These are phyloP conservation scores for Hemaris fuciformis DNA, from an alignment of 2,888 invertebrate species.

Conservation along the genomic window DNA sequence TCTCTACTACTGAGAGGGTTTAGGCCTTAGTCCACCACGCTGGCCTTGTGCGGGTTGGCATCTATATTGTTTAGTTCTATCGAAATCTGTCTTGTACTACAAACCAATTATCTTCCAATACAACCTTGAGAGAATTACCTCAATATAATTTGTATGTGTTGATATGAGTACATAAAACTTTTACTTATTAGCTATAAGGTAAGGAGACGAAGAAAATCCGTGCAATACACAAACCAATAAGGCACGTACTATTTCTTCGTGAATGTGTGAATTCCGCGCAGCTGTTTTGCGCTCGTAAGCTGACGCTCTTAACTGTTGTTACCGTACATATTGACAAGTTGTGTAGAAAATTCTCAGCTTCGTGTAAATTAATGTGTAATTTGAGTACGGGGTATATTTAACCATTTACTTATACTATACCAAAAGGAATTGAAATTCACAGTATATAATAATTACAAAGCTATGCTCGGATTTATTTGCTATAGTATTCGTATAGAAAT, in stretches of 20 bases:
- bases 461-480: too few relatives aligned
- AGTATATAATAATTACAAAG: too few relatives aligned
- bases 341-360: background rate
- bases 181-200: conserved; percentile 3
- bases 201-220: conserved; percentile 31
- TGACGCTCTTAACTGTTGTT: conserved; percentile 30
- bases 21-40: too few relatives aligned
- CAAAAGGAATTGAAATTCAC: too few relatives aligned
- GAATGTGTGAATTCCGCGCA: conserved; percentile 61
- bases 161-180: conserved; percentile 6
- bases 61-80: too few relatives aligned
- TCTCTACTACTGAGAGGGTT: too few relatives aligned
- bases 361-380: background rate
- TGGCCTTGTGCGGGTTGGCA: too few relatives aligned
- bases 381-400: too few relatives aligned
- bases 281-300: conserved; percentile 55
- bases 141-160: conserved; percentile 10
- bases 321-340: conserved; percentile 4
- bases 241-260: conserved; percentile 58
- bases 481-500: too few relatives aligned
- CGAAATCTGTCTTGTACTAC: too few relatives aligned
- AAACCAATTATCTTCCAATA: background rate
- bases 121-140: background rate
- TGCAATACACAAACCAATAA: conserved; percentile 58
- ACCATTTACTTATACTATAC: too few relatives aligned